phyloP scores from a whole-genome alignment of 2,797 vertebrate species.

The Cephalopachus bancanus region DNA sequence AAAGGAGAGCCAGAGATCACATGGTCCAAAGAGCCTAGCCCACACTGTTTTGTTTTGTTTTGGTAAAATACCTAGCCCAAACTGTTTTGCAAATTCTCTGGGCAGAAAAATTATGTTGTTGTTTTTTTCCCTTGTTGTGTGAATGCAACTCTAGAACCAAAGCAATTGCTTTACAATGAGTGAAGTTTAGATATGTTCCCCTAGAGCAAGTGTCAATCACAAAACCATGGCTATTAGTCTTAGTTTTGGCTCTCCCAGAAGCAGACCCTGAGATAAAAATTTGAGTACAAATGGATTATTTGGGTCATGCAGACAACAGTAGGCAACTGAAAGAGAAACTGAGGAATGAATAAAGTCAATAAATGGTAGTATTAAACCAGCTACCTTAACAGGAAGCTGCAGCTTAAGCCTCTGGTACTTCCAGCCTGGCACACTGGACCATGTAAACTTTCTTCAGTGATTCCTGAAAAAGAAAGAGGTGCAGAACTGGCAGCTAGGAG shows the following conservation, averaged over 20 bases:
- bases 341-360: not conserved
- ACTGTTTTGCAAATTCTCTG: not conserved
- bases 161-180: not conserved
- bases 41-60: not conserved
- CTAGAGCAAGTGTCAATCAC: not conserved
- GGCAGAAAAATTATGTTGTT: not conserved
- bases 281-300: not conserved
- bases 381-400: not conserved
- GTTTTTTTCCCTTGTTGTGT: not conserved
- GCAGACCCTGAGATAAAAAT: not conserved
- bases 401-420: not conserved
- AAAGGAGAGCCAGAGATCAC: not conserved
- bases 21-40: not conserved
- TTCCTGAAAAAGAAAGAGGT: not conserved
- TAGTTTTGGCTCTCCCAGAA: not conserved
- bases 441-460: not conserved
- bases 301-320: not conserved
- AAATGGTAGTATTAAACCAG: not conserved
- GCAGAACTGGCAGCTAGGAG: not conserved
- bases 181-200: not conserved
- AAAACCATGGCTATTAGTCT: not conserved
- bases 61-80: not conserved
- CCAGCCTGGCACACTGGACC: not conserved
- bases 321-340: not conserved
- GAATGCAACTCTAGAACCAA: slow-evolving; percentile 9